phyloP scores from a whole-genome alignment of 1,140 invertebrate species.

The Pogonomyrmex californicus region DNA sequence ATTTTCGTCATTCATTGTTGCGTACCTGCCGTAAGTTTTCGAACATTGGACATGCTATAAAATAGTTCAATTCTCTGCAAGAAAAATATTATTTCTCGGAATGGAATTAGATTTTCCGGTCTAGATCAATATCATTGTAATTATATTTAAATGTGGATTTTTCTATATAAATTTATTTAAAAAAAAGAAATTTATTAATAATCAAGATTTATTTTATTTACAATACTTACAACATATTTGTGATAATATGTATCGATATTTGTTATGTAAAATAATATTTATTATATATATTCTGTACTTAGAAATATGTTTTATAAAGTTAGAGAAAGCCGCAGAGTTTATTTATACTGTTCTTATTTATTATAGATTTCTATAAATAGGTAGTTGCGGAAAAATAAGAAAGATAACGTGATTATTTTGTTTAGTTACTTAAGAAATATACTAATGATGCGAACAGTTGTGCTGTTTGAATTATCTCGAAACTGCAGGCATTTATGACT shows the following conservation, averaged over 20 bases:
- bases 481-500: slow-evolving; percentile 40
- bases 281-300: too few species aligned
- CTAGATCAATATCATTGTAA: slow-evolving; percentile 2
- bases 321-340: not conserved
- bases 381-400: not conserved
- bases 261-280: too few species aligned
- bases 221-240: too few species aligned
- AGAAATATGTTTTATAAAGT: too few species aligned
- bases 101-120: not conserved
- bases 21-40: slow-evolving; percentile 21
- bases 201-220: not conserved
- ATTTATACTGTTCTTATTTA: not conserved
- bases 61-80: not conserved
- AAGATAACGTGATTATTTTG: slow-evolving; percentile 15
- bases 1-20: slow-evolving; percentile 19
- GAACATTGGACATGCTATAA: not conserved
- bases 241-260: too few species aligned
- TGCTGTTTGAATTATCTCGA: slow-evolving; percentile 16
- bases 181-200: not conserved
- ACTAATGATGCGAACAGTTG: not conserved
- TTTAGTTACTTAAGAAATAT: slow-evolving; percentile 1
- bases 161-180: not conserved
- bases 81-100: not conserved
- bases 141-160: not conserved
- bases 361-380: not conserved